phyloP scores from a whole-genome alignment of 2,113 vertebrate genomes.

The Callipepla squamata region DNA sequence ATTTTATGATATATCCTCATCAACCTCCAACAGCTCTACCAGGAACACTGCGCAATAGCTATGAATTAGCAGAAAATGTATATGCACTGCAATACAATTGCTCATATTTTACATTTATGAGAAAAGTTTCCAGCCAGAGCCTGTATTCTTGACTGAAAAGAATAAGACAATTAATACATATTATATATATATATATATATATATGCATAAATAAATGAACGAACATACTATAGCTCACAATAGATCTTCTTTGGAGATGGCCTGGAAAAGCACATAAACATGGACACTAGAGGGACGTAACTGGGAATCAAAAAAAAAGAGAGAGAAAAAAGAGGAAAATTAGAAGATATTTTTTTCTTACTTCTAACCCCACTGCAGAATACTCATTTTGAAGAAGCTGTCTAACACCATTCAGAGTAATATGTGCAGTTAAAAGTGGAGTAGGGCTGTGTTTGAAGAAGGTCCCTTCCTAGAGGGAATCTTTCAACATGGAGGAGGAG shows the following conservation, averaged over 20 bases:
- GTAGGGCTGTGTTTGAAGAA: neutral
- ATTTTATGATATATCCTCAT: neutral
- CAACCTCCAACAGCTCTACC: neutral
- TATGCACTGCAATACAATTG: accelerated
- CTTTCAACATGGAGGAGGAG: neutral
- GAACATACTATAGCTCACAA: neutral
- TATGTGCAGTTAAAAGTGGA: neutral
- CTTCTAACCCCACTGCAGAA: accelerated
- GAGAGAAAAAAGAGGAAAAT: neutral
- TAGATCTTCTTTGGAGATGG: neutral
- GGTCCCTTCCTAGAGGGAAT: neutral
- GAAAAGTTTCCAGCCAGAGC: accelerated
- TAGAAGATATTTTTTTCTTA: neutral
- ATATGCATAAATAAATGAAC: neutral
- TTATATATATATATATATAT: no score
- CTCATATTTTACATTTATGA: neutral
- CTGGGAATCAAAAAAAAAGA: neutral
- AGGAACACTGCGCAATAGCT: accelerated
- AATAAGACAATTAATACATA: neutral
- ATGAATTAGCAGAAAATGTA: neutral
- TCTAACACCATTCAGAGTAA: neutral
- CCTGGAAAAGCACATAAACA: neutral
- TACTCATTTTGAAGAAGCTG: neutral
- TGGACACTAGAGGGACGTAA: neutral
- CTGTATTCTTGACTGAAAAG: neutral